These are phyloP conservation scores for Latrodectus hesperus DNA, from an alignment of 2,888 invertebrate genomes.

Conservation along the genomic window DNA sequence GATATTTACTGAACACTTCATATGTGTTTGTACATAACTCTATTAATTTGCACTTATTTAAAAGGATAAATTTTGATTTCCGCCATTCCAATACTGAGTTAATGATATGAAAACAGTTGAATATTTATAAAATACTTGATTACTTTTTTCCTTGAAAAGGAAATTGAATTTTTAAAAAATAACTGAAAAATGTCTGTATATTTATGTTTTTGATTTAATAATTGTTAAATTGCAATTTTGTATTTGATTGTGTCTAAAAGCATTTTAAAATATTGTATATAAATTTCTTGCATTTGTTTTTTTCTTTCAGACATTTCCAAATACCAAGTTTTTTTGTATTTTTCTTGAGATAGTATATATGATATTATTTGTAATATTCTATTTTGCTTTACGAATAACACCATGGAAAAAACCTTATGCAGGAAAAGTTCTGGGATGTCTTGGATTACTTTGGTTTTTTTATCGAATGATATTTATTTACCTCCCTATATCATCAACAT, in stretches of 20 bases:
- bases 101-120: too few relatives aligned
- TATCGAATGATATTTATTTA: slow-evolving; percentile 76
- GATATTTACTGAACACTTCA: too few relatives aligned
- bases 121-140: too few relatives aligned
- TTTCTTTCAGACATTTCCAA: slow-evolving; percentile 71
- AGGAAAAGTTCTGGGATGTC: slow-evolving; percentile 74
- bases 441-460: slow-evolving; percentile 76
- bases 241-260: not conserved
- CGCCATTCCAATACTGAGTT: too few relatives aligned
- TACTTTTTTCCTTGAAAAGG: too few relatives aligned
- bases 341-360: slow-evolving; percentile 72
- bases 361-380: slow-evolving; percentile 72
- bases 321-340: slow-evolving; percentile 71
- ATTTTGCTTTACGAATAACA: slow-evolving; percentile 73
- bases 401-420: slow-evolving; percentile 71
- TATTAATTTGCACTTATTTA: too few relatives aligned
- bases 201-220: too few relatives aligned
- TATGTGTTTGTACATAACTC: too few relatives aligned
- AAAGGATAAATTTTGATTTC: too few relatives aligned
- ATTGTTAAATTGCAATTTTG: too few relatives aligned
- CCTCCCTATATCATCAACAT: slow-evolving; percentile 76
- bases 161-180: too few relatives aligned
- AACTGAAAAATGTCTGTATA: too few relatives aligned
- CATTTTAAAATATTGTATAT: not conserved
- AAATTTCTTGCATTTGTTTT: not conserved